Evolutionary conservation across 2,797 vertebrate species (phyloP).

Genomic region (Nyctibius grandis): DNA sequence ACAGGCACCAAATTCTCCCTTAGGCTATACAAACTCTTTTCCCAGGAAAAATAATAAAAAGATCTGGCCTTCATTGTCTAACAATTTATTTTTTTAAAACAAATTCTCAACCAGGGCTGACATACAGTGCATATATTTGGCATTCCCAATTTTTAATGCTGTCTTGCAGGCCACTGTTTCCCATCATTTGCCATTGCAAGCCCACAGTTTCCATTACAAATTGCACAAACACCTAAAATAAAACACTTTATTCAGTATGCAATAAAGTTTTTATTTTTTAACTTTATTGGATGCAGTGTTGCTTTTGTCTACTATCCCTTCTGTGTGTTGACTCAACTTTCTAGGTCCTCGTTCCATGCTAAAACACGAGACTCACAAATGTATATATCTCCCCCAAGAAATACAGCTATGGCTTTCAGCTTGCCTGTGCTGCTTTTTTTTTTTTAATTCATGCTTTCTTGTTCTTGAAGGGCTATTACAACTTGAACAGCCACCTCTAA

Average conservation of each 20-base stretch:
- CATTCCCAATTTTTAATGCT: conserved; percentile 61
- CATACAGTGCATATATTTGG: conserved; percentile 41
- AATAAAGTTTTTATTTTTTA: not conserved
- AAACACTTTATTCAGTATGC: not conserved
- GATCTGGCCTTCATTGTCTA: conserved; percentile 30
- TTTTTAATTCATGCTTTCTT: not conserved
- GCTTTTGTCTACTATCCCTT: not conserved
- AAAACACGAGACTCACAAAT: not conserved
- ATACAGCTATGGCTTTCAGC: not conserved
- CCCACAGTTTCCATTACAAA: not conserved
- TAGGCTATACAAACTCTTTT: conserved; percentile 34
- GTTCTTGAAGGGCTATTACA: not conserved
- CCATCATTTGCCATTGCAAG: conserved; percentile 1
- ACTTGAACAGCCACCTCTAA: not conserved
- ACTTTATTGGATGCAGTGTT: not conserved
- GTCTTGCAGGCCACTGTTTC: conserved; percentile 30
- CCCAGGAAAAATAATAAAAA: conserved; percentile 46
- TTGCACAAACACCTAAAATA: not conserved
- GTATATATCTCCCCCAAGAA: not conserved
- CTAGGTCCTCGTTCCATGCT: not conserved
- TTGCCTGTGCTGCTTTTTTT: not conserved
- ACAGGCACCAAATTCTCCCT: conserved; percentile 3
- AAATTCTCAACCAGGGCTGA: conserved; percentile 3
- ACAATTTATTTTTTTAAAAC: conserved; percentile 51
- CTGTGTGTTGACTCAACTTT: not conserved